Base-by-base conservation (phyloP, 2,888 invertebrate species). In the Conchocele bisecta region DNA sequence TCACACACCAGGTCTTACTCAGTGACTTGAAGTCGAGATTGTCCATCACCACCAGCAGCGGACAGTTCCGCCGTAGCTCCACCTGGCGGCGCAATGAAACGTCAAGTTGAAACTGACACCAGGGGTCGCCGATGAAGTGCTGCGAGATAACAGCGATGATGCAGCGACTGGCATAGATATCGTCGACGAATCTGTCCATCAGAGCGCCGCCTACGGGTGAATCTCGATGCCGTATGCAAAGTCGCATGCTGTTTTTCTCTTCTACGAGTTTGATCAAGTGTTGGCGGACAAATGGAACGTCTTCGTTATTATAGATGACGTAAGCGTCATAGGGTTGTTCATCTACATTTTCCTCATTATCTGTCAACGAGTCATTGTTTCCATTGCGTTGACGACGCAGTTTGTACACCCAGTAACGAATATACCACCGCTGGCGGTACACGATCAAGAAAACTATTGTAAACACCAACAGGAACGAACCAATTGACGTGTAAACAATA, bases 271-370 rank as follows among this genome's bases (percentile, higher is more conserved):
- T 26, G 2, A 31, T 24, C 0, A 65, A 29, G n/a, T 24, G 29
- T 4, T 46, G 17, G 11, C 54, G 65, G 1, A 65, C 48, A n/a
- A 57, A 65, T 5, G 20, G 6, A 9, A 13, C 6, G 28, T 56
- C 65, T 13, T 28, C 46, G n/a, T 65, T 48, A 17, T 56, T 24
- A 46, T 65, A 65, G 20, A 65, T 65, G 5, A 65, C 57, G 29
- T 65, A 65, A 7, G 48, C 48, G 31, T 48, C 48, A 48, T 48
- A 48, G 28, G n/a, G 6, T 4, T 48, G n/a, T 5, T 24, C 17
- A 17, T 48, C 29, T 13, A 48, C n/a, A 4, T 29, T 11, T 29
- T 17, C 29, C 17, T 48, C 29, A 17, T 3, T 4, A n/a, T 48
- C 48, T 7, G 48, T 9, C 15, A n/a, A 17, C 5, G n/a, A n/a